Evolutionary conservation across 2,113 vertebrate species (phyloP).

Genomic region (Thryonomys swinderianus): DNA sequence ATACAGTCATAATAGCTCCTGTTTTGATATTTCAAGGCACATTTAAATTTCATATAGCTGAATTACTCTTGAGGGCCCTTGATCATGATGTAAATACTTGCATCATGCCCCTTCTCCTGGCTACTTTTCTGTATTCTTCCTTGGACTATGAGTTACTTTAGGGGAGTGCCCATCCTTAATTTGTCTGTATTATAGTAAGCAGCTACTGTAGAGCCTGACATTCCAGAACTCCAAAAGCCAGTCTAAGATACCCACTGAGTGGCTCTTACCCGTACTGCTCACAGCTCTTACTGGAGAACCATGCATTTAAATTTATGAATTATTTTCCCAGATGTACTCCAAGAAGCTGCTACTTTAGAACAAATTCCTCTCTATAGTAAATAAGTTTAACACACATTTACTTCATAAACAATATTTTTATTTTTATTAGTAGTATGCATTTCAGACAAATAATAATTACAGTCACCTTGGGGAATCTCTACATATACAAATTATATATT

Average conservation of each 20-base stretch:
- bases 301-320: slow-evolving; percentile 40
- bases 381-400: slow-evolving; percentile 38
- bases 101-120: neutral
- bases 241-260: neutral
- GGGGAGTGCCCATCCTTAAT: neutral
- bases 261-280: neutral
- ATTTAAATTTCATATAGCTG: neutral
- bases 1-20: neutral
- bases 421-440: neutral
- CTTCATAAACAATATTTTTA: neutral
- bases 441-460: neutral
- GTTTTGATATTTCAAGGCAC: neutral
- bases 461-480: neutral
- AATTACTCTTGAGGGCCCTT: neutral
- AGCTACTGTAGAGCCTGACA: slow-evolving; percentile 19
- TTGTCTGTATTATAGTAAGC: neutral
- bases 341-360: slow-evolving; percentile 3
- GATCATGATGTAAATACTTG: neutral
- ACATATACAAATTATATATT: neutral
- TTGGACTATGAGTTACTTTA: neutral
- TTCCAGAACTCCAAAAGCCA: neutral
- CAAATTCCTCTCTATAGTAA: slow-evolving; percentile 21
- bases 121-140: neutral
- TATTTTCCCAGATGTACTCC: slow-evolving; percentile 29
- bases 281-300: slow-evolving; percentile 27